Base-by-base conservation (phyloP, 1,140 invertebrate species). In the Penaeus indicus region DNA sequence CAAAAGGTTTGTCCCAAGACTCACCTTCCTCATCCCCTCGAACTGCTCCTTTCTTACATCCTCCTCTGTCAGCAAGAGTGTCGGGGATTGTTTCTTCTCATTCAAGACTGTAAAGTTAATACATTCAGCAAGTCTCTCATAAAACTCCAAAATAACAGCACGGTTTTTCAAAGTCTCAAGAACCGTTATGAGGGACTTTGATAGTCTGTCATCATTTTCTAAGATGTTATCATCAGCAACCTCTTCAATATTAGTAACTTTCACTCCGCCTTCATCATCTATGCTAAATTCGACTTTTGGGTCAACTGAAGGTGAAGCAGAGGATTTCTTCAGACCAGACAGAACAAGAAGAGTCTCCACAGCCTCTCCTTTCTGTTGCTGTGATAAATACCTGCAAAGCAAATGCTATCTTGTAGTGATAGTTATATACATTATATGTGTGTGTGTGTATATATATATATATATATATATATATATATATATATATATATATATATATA, bases 291-390 rank as follows among this genome's bases (percentile, higher is more conserved):
- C 54, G 10, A 90, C 42, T 11, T 32, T 32, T 27, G 83, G 84
- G 19, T 77, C 42, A 32, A 90, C 86, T 22, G 90, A 19, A 0
- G 90, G 83, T 22, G 67, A 82, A 60, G 80, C 21, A 11, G 67
- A 27, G 60, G 22, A 75, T 61, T 47, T 60, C 47, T 62, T 60
- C 11, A 90, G 75, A 47, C 75, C 38, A 60, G 83, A 72, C 72
- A 90, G 21, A 62, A 80, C 60, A 69, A 90, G 47, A 32, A 90
- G 83, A 47, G 67, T 85, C 42, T 85, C 86, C 3, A 90, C 86
- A 54, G 54, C 72, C 27, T 84, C 62, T 19, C 64, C 80, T 78
- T 22, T 18, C 54, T 69, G 32, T 27, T 83, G 72, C 32, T 84
- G 72, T 27, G 81, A 78, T 21, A 88, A 64, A 77, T 78, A 88